These are phyloP conservation scores for Macroteleia sp. DNA, from an alignment of 2,888 invertebrate genomes.

Conservation along the genomic window DNA sequence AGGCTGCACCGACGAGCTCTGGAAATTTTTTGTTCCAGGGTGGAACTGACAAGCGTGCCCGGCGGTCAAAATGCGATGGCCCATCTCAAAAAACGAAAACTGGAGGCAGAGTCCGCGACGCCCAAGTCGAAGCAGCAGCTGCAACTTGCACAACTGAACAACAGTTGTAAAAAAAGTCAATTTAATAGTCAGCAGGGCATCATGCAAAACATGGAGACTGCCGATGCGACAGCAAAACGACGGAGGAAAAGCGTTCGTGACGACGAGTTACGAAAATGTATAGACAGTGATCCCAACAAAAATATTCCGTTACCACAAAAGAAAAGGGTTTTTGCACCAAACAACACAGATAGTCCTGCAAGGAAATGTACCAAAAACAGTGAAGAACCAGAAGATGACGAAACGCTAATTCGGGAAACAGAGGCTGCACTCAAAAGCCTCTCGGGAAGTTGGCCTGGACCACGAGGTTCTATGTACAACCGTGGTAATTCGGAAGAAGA, in stretches of 20 bases:
- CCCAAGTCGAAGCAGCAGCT: conserved; percentile 76
- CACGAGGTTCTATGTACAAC: conserved; percentile 87
- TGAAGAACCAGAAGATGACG: conserved; percentile 88
- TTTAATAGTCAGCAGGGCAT: conserved; percentile 82
- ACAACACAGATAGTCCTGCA: conserved; percentile 84
- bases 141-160: conserved; percentile 72
- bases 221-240: conserved; percentile 84
- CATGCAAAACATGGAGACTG: conserved; percentile 84
- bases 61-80: conserved; percentile 86
- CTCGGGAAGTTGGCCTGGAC: conserved; percentile 93
- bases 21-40: conserved; percentile 84
- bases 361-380: conserved; percentile 81
- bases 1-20: conserved; percentile 74
- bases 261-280: conserved; percentile 77
- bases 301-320: conserved; percentile 86
- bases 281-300: conserved; percentile 80
- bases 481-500: conserved; percentile 88
- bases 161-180: conserved; percentile 74
- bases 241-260: conserved; percentile 84
- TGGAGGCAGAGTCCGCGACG: conserved; percentile 86
- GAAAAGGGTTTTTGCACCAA: conserved; percentile 85
- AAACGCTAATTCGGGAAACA: conserved; percentile 93
- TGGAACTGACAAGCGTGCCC: conserved; percentile 85
- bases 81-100: conserved; percentile 89
- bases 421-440: conserved; percentile 94